phyloP scores from a whole-genome alignment of 2,888 invertebrate species.

The Carabus problematicus region DNA sequence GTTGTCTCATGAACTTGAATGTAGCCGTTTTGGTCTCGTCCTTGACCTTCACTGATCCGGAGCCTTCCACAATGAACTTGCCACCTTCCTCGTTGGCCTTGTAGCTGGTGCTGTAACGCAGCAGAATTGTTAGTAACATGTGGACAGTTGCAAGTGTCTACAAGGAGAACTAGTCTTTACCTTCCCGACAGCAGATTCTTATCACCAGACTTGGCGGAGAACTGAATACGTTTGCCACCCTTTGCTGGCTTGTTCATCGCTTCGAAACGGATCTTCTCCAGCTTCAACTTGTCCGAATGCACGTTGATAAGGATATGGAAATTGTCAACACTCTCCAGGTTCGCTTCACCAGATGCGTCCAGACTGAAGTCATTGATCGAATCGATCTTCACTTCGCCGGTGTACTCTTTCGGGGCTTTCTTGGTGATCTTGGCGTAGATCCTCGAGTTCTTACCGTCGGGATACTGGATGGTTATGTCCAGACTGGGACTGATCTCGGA shows the following conservation, averaged over 20 bases:
- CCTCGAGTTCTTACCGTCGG: constrained; percentile 59
- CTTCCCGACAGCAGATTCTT: constrained; percentile 75
- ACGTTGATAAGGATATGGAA: constrained; percentile 68
- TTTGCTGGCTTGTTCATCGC: constrained; percentile 69
- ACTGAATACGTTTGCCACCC: constrained; percentile 68
- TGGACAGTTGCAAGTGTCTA: too few relatives aligned
- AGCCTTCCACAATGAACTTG: constrained; percentile 77
- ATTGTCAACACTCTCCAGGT: constrained; percentile 68
- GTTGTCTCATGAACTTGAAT: constrained; percentile 75
- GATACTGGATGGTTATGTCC: constrained; percentile 65
- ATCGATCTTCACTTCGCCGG: constrained; percentile 64
- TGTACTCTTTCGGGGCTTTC: constrained; percentile 66
- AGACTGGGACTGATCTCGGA: constrained; percentile 65
- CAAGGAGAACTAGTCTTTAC: constrained; percentile 58
- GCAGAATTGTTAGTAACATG: constrained; percentile 5
- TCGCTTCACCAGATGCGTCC: constrained; percentile 64
- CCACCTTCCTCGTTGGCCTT: constrained; percentile 74
- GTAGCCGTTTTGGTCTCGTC: constrained; percentile 73
- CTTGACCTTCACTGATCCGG: constrained; percentile 74
- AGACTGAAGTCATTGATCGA: constrained; percentile 64
- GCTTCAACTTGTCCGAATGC: constrained; percentile 69
- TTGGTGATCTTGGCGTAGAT: constrained; percentile 58
- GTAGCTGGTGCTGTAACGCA: constrained; percentile 66
- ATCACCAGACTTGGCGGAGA: constrained; percentile 69
- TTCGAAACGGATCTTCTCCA: constrained; percentile 71